Percentiles rank a stretch among this genome's conserved stretches.
phyloP scores from a whole-genome alignment of 2,113 vertebrate genomes.

The Chinchilla lanigera region DNA sequence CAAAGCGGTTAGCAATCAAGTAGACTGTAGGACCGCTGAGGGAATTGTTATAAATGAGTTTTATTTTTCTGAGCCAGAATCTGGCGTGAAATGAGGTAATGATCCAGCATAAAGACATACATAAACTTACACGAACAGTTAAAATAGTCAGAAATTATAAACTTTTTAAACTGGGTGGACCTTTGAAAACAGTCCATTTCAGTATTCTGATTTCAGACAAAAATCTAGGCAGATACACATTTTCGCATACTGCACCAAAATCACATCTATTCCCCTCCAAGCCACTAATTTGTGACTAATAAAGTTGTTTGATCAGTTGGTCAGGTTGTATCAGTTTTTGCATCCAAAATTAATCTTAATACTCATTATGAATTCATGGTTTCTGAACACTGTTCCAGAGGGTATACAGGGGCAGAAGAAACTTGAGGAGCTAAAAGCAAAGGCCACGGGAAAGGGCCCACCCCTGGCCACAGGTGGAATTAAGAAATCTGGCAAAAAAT shows the following conservation, averaged over 20 bases:
- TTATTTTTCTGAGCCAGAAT: constrained; percentile 41
- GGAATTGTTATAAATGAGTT: constrained; percentile 38
- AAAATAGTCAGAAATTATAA: constrained; percentile 44
- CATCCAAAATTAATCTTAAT: constrained; percentile 16
- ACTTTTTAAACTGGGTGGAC: background rate
- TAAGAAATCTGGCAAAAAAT: constrained; percentile 99
- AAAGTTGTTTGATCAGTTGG: background rate
- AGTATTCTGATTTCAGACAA: background rate
- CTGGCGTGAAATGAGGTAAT: constrained; percentile 54
- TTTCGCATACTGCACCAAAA: background rate
- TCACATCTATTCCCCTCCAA: background rate
- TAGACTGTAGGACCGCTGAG: background rate
- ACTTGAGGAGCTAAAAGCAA: too few relatives aligned
- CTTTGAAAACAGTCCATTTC: constrained; percentile 14
- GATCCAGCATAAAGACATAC: constrained; percentile 27
- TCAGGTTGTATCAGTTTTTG: background rate
- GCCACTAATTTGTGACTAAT: background rate
- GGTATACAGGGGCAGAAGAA: too few relatives aligned
- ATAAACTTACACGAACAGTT: background rate
- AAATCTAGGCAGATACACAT: background rate
- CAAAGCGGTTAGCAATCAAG: background rate
- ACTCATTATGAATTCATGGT: background rate
- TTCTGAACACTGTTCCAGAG: too few relatives aligned
- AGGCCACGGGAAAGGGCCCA: too few relatives aligned
- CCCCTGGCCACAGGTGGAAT: constrained; percentile 90